Base-by-base conservation (phyloP, 1,140 invertebrate genomes). In the Calycopis cecrops region DNA sequence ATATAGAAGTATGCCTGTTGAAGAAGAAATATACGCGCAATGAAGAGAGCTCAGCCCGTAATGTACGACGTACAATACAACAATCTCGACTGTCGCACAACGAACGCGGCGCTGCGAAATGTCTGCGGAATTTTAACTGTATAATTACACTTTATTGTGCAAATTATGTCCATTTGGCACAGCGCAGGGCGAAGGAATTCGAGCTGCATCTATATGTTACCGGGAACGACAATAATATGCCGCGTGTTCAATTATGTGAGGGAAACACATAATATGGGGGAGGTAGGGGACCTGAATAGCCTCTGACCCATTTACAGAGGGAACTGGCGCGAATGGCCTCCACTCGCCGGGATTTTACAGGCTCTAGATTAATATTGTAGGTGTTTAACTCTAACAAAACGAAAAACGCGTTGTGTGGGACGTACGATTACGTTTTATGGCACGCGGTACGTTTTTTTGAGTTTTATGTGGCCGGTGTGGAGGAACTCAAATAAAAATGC, bases 231-330 rank as follows among this genome's bases (percentile, higher is more conserved):
- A 82, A 82, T 82, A 81, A 83, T 81, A 81, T 77, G 66, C 76
- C 72, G 68, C 73, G 70, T 76, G 75, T 79, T 83, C 75, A 85
- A 83, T 85, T 82, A 84, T 82, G 79, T 76, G 77, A 76, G 71
- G 67, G 69, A 71, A 69, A 80, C 73, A 81, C 71, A 78, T 69
- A 72, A 69, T 73, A 69, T 67, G 69, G 78, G 73, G 65, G 61
- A 67, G 67, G 58, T 65, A 69, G 68, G 70, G 63, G 68, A 70
- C 71, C 76, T 79, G 71, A 80, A 81, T 76, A 82, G 77, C 79
- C 79, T 85, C 79, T 84, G 80, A 84, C 82, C 80, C 80, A 85
- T 82, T 83, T 85, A 76, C 79, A 79, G 57, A 62, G 65, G 60
- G 71, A 80, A 71, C 73, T 72, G 74, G 73, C 73, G 67, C 67